These are phyloP conservation scores for Olivierus martensii DNA, from an alignment of 1,140 invertebrate species.

Conservation along the genomic window DNA sequence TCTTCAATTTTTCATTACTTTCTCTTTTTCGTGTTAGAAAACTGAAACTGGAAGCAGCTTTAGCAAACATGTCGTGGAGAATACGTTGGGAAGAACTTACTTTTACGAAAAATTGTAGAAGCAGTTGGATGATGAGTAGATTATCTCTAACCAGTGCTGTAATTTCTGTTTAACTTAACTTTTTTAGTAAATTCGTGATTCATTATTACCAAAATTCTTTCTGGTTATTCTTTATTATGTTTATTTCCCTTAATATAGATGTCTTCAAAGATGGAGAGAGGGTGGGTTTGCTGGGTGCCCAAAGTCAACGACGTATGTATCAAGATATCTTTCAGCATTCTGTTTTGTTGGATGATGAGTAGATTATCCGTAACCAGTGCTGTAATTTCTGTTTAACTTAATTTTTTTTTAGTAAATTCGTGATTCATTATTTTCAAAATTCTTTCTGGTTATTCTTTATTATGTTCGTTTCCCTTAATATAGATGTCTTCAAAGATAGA, in stretches of 20 bases:
- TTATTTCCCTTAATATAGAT: slow-evolving; percentile 46
- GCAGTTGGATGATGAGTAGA: slow-evolving; percentile 14
- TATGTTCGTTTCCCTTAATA: slow-evolving; percentile 33
- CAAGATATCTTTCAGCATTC: not conserved
- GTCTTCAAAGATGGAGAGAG: slow-evolving; percentile 37
- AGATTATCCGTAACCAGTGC: slow-evolving; percentile 10
- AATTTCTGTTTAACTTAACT: not conserved
- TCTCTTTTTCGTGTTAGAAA: slow-evolving; percentile 48
- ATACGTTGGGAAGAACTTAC: slow-evolving; percentile 54
- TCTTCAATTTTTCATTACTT: not conserved
- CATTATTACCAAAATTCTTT: not conserved
- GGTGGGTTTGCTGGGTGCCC: slow-evolving; percentile 12
- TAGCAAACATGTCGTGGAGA: slow-evolving; percentile 73
- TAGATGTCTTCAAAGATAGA: slow-evolving; percentile 47
- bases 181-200: too few species aligned
- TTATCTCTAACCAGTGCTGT: slow-evolving; percentile 12
- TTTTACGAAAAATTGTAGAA: slow-evolving; percentile 14
- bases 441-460: not conserved
- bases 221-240: not conserved
- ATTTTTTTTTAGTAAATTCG: too few species aligned
- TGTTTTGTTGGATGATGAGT: slow-evolving; percentile 20
- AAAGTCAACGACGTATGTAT: slow-evolving; percentile 9
- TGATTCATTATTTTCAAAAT: not conserved
- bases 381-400: not conserved
- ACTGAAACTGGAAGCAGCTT: slow-evolving; percentile 57